Evolutionary conservation across 2,797 vertebrate species (phyloP), one percentile per base, ranked within the genome.

Genomic region (Neosilurus hyrtlii): DNA sequence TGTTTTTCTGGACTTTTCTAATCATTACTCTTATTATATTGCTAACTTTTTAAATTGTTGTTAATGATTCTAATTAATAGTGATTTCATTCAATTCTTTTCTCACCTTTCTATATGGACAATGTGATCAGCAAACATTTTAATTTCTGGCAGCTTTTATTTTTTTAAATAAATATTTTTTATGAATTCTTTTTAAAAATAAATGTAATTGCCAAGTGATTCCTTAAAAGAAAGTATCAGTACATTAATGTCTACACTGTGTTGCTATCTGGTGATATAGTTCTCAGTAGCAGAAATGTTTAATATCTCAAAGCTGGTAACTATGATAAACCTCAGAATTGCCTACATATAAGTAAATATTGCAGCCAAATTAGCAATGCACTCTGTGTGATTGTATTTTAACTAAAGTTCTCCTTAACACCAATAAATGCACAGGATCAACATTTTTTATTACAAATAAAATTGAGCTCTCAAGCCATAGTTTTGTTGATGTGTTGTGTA

Each of bases 401-500:
- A 56, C 1, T 73, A 73, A 30, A 73, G 7, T 6, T 26, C n/a
- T 54, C 15, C 1, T 18, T 35, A 0, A 52, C 68, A 70, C 6
- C 71, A 35, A 35, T 18, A 57, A 80, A 57, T 37, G 8, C 20
- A 80, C 49, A 67, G 5, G 30, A 22, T 59, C 54, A 37, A 75
- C 11, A 22, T n/a, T 5, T 6, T 59, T 68, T 68, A 43, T 49
- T 62, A 35, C 18, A 56, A 52, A 49, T 67, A 54, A 57, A 66
- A 74, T 9, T 9, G 22, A 70, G 82, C 24, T 52, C 20, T 75
- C 68, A 82, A 79, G 51, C n/a, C 24, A 4, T 22, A 43, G 73
- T 82, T 85, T 85, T 87, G 85, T 85, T 87, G 51, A 82, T 72
- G 30, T 81, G 51, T 70, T 68, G 76, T 56, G 18, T 70, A 79